Conservation (phyloP, 1,140 invertebrate genomes). For the Apis florea region DNA sequence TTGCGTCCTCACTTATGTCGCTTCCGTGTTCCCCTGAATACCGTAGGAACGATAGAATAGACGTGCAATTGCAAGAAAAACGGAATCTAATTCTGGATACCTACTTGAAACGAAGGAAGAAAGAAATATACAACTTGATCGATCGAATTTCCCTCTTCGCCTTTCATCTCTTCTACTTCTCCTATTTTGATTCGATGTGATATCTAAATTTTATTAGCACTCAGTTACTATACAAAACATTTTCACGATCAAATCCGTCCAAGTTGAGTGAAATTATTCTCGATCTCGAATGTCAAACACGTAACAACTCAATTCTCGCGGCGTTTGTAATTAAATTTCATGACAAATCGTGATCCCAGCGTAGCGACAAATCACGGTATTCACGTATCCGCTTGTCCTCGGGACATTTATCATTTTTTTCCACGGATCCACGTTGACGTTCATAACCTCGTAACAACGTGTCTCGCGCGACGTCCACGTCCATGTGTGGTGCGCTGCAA, state of each 20-base stretch:
- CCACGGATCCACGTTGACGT: not conserved
- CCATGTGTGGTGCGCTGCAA: slow-evolving; percentile 21
- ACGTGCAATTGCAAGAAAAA: slow-evolving; percentile 7
- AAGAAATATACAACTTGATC: not conserved
- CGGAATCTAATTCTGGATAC: slow-evolving; percentile 17
- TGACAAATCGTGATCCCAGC: slow-evolving; percentile 4
- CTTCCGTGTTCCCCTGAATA: slow-evolving; percentile 19
- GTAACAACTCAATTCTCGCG: not conserved
- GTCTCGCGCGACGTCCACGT: slow-evolving; percentile 4
- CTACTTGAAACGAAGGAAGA: not conserved
- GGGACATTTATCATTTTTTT: slow-evolving; percentile 44
- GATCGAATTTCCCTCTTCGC: not conserved
- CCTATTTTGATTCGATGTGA: too few species aligned
- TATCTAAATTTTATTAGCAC: too few species aligned
- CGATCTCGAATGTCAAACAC: not conserved
- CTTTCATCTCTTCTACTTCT: not conserved
- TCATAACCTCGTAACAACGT: not conserved
- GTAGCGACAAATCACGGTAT: slow-evolving; percentile 49
- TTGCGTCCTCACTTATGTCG: slow-evolving; percentile 59
- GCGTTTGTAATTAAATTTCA: slow-evolving; percentile 17
- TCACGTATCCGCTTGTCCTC: slow-evolving; percentile 45
- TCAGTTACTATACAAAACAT: too few species aligned
- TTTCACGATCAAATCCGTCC: too few species aligned
- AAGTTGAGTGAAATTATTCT: too few species aligned
- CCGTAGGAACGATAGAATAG: slow-evolving; percentile 16